Base-by-base conservation (phyloP, 2,113 vertebrate genomes). In the Sorex araneus region DNA sequence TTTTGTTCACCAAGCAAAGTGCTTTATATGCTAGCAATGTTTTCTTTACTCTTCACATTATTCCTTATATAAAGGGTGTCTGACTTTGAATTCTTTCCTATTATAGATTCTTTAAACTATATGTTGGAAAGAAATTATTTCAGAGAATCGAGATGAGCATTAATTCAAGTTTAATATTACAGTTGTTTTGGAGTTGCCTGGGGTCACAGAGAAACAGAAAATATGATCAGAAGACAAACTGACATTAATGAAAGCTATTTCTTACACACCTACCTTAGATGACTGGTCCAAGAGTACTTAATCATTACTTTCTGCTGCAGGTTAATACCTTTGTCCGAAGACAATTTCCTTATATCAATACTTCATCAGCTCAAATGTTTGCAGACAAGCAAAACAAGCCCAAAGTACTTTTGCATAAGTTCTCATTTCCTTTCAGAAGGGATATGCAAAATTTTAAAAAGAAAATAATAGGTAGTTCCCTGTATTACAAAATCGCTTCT, bases 391-490 rank as follows among this genome's bases (percentile, higher is more conserved):
- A 94, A 96, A 96, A 74, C 80, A 95, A 90, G 15, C 84, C 86
- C 92, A 67, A 92, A 90, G 36, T 70, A 87, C 10, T 94, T 96
- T 94, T 93, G 91, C 87, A 95, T 95, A 92, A 86, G 85, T 92
- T 90, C 45, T 15, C 70, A 95, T 89, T 94, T 96, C 80, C 89
- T 93, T 77, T 89, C 84, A 86, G 54, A 86, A 84, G 63, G 28
- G 13, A 89, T 70, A 92, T 94, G 80, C 80, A 97, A 95, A 90
- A 32, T 82, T 76, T 70, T 34, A 0, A 64, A 84, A 75, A 79
- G 40, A 43, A 23, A 30, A 32, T 23, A 89, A n/a, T 75, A 43
- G 3, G 19, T 70, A 89, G 11, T 27, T 86, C 85, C 23, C 60
- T 66, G 18, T 23, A 77, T 69, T 79, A 80, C 12, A 74, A 40